Evolutionary conservation across 2,113 vertebrate genomes (phyloP).

Genomic region (Pterocles burchelli): DNA sequence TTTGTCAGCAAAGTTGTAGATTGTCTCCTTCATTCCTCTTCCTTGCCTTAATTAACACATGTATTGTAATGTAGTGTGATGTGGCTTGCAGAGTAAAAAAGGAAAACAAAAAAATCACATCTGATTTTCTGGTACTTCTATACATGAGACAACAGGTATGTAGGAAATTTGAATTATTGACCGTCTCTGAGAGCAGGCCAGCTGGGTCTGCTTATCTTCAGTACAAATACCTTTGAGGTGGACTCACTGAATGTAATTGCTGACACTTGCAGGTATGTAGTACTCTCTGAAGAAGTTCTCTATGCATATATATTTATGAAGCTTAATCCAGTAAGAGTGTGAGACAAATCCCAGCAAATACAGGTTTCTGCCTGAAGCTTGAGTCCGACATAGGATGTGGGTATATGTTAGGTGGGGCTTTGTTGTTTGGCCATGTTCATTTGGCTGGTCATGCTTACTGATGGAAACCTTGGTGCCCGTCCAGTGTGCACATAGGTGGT

Average conservation of each 20-base stretch:
- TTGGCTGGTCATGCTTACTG: not conserved
- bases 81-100: not conserved
- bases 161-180: not conserved
- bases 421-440: not conserved
- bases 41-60: not conserved
- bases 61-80: not conserved
- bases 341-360: not conserved
- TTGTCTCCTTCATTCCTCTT: not conserved
- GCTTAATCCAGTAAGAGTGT: not conserved
- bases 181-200: not conserved
- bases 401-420: not conserved
- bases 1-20: not conserved
- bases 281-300: not conserved
- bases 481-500: fast-evolving
- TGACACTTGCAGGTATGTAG: not conserved
- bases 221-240: not conserved
- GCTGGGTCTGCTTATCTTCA: not conserved
- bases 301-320: not conserved
- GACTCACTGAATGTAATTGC: not conserved
- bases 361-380: not conserved
- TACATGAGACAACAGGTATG: not conserved
- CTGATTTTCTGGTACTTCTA: not conserved
- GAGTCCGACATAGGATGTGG: fast-evolving
- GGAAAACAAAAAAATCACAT: not conserved
- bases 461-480: not conserved